phyloP scores from a whole-genome alignment of 2,888 invertebrate species.

The Phrixothrix hirtus region DNA sequence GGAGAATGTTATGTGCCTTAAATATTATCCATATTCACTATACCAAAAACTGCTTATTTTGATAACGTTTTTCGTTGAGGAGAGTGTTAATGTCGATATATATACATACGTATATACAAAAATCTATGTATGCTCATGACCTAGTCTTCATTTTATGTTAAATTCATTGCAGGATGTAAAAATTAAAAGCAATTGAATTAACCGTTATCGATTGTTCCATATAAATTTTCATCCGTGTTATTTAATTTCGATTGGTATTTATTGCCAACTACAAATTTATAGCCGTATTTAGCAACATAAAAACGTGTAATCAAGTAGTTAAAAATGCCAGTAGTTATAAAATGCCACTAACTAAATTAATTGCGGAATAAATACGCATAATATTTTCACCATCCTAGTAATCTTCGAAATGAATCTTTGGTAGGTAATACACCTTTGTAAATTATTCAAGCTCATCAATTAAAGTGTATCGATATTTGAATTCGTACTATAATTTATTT shows the following conservation, averaged over 20 bases:
- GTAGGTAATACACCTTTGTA: too few species aligned
- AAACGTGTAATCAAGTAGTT: constrained; percentile 28
- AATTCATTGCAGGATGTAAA: constrained; percentile 19
- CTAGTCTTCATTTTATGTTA: constrained; percentile 11
- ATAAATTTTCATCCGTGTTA: constrained; percentile 27
- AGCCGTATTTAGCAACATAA: constrained; percentile 25
- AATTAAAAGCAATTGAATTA: constrained; percentile 26
- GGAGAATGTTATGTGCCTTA: constrained; percentile 22
- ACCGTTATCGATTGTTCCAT: constrained; percentile 27
- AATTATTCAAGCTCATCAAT: too few species aligned
- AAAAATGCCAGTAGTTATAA: constrained; percentile 21
- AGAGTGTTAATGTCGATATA: too few species aligned
- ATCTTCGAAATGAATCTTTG: too few species aligned
- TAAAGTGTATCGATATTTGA: too few species aligned
- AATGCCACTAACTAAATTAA: constrained; percentile 12
- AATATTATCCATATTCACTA: too few species aligned
- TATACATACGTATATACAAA: too few species aligned
- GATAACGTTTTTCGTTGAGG: too few species aligned
- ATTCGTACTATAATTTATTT: too few species aligned
- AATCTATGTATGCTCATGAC: too few species aligned
- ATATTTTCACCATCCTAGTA: constrained; percentile 12
- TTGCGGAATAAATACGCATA: constrained; percentile 6
- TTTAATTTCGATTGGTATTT: constrained; percentile 20
- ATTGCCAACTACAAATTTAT: constrained; percentile 21
- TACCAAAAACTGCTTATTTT: constrained; percentile 30